phyloP scores from a whole-genome alignment of 2,888 invertebrate genomes.

The Scrobipalpa costella region DNA sequence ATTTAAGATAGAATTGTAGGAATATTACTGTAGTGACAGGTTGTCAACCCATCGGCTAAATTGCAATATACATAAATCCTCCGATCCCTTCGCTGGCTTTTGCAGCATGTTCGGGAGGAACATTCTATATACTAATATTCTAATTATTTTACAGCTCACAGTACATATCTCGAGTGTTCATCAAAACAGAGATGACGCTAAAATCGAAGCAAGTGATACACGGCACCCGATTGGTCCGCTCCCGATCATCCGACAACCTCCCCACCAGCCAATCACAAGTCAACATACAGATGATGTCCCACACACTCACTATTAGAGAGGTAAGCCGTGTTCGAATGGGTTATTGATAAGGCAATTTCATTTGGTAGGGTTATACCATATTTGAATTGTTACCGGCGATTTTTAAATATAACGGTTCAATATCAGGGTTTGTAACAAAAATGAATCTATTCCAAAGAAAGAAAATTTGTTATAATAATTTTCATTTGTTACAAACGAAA shows the following conservation, averaged over 20 bases:
- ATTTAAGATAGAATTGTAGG: too few relatives aligned
- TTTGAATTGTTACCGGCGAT: too few relatives aligned
- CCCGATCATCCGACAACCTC: slow-evolving; percentile 93
- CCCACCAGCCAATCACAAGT: slow-evolving; percentile 96
- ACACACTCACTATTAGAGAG: slow-evolving; percentile 95
- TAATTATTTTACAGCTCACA: slow-evolving; percentile 84
- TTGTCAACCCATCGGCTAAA: too few relatives aligned
- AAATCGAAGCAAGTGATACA: slow-evolving; percentile 92
- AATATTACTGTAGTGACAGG: too few relatives aligned
- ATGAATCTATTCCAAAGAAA: too few relatives aligned
- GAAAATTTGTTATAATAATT: too few relatives aligned
- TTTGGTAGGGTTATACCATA: background rate
- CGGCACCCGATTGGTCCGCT: slow-evolving; percentile 89
- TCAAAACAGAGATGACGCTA: slow-evolving; percentile 96
- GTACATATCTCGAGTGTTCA: slow-evolving; percentile 95
- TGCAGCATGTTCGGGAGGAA: too few relatives aligned
- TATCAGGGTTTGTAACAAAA: too few relatives aligned
- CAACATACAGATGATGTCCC: slow-evolving; percentile 97
- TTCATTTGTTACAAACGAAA: too few relatives aligned
- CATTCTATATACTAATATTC: background rate
- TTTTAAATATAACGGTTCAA: too few relatives aligned
- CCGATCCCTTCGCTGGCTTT: too few relatives aligned
- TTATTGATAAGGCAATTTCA: background rate
- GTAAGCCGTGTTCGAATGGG: slow-evolving; percentile 73
- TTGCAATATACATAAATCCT: too few relatives aligned